These are phyloP conservation scores for Carpatolechia fugitivella DNA, from an alignment of 2,888 invertebrate genomes.

Conservation along the genomic window DNA sequence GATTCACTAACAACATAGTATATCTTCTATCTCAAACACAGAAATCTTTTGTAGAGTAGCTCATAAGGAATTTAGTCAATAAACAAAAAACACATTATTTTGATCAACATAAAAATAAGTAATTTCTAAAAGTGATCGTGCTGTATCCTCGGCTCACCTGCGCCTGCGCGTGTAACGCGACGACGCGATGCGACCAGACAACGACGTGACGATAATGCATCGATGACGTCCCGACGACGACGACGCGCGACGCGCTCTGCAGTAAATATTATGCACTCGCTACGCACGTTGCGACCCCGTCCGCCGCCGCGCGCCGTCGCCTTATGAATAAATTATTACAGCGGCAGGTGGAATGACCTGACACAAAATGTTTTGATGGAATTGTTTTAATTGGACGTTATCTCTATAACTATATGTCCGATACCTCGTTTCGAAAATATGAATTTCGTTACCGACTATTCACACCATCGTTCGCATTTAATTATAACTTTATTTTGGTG, in stretches of 20 bases:
- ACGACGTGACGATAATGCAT: background rate
- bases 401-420: slow-evolving; percentile 64
- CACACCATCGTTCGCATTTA: slow-evolving; percentile 61
- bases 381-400: slow-evolving; percentile 78
- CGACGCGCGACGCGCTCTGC: slow-evolving; percentile 18
- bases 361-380: slow-evolving; percentile 79
- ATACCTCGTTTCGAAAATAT: slow-evolving; percentile 66
- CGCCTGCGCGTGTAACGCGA: too few species aligned
- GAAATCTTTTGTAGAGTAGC: too few species aligned
- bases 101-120: too few species aligned
- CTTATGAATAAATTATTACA: slow-evolving; percentile 74
- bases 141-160: too few species aligned
- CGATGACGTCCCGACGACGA: slow-evolving; percentile 1
- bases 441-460: slow-evolving; percentile 63
- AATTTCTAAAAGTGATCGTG: too few species aligned
- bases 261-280: slow-evolving; percentile 31
- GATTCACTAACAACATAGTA: too few species aligned
- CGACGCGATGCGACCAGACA: too few species aligned
- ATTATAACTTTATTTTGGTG: slow-evolving; percentile 40
- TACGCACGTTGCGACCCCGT: slow-evolving; percentile 30
- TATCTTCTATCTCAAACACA: too few species aligned
- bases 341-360: slow-evolving; percentile 78
- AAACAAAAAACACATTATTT: too few species aligned
- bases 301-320: slow-evolving; percentile 40
- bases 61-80: too few species aligned